Evolutionary conservation across 1,140 invertebrate genomes (phyloP).

Genomic region (Sarcophaga bullata): DNA sequence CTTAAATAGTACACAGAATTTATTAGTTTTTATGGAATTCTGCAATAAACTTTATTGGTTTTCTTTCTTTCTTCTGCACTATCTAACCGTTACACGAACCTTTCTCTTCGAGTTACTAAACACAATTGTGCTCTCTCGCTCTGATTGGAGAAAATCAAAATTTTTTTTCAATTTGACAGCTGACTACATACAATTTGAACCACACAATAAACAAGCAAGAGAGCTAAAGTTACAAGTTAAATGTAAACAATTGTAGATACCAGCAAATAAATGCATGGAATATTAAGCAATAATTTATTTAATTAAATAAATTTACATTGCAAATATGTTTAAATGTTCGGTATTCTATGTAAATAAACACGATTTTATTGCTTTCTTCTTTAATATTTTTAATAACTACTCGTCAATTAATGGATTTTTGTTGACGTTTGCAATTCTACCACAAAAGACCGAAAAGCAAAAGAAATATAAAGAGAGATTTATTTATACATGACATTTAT

Average conservation of each 20-base stretch:
- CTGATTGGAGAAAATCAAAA: background rate
- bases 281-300: no score
- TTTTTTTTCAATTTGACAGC: conserved; percentile 11
- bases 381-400: no score
- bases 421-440: background rate
- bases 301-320: no score
- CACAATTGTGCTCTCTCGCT: conserved; percentile 1
- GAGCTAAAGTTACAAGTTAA: no score
- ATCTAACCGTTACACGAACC: conserved; percentile 26
- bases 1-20: background rate
- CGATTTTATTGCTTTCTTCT: no score
- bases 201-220: no score
- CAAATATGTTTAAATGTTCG: no score
- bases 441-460: background rate
- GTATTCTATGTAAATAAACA: no score
- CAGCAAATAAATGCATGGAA: no score
- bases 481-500: background rate
- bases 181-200: background rate
- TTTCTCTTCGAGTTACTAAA: conserved; percentile 29
- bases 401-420: background rate
- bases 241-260: no score
- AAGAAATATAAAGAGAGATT: background rate
- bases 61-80: background rate
- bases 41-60: background rate
- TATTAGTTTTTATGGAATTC: background rate